Base-by-base conservation (phyloP, 2,888 invertebrate genomes). In the Lepidocyrtoides sp. region DNA sequence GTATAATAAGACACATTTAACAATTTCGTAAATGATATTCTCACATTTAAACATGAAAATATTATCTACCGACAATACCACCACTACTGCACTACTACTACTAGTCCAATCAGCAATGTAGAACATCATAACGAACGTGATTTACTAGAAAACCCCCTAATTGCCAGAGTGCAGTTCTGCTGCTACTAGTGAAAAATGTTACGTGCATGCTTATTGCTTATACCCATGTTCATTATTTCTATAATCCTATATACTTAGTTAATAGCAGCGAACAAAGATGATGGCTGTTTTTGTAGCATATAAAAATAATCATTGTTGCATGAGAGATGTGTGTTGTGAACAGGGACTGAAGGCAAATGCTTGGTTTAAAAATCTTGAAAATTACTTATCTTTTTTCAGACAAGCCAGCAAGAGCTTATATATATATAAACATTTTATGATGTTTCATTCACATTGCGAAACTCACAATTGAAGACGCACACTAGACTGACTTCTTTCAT, bases 301-400 rank as follows among this genome's bases (percentile, higher is more conserved):
- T 29, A 23, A 26, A 14, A 36, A 23, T 79, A 57, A 79, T 79
- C 79, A 79, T 57, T 79, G 57, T 79, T 79, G 79, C 79, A 79
- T 79, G 79, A 57, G 79, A 79, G 57, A 54, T n/a, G n/a, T 36
- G 32, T 20, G 17, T 54, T 57, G 79, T 20, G 32, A 79, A 54
- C 79, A 75, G 17, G 2, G 23, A 79, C 20, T 57, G 79, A 75
- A 75, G 75, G 75, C 51, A 26, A 69, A 8, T 57, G n/a, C 36
- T 69, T n/a, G 8, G 44, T 29, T 75, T 75, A n/a, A n/a, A 51
- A 75, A 75, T 75, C 75, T 75, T 36, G 63, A 81, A 88, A 79
- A 81, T 69, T 32, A 44, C 48, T 60, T 75, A 75, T 75, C 51
- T 26, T 48, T 77, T 77, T 77, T 77, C 60, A 29, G 48, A n/a